Evolutionary conservation across 2,888 invertebrate genomes (phyloP).

Genomic region (Corbicula japonica): DNA sequence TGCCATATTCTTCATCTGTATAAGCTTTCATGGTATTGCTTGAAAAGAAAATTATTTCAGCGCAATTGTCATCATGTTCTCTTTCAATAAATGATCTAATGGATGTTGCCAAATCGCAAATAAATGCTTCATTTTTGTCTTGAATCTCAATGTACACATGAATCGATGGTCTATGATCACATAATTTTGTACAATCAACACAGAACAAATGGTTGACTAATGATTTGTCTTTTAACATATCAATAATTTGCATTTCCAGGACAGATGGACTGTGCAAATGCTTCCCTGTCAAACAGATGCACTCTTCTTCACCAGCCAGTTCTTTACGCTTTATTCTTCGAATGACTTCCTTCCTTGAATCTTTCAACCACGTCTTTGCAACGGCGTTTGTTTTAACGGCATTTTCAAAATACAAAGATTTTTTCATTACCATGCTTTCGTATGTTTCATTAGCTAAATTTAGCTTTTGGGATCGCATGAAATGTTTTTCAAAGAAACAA

Average conservation of each 20-base stretch:
- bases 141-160: constrained; percentile 6
- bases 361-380: background rate
- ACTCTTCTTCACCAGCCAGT: background rate
- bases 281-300: background rate
- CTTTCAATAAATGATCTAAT: background rate
- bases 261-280: background rate
- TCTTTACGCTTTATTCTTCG: background rate
- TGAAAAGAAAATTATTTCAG: constrained; percentile 8
- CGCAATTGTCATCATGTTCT: background rate
- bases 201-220: background rate
- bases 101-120: background rate
- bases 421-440: background rate
- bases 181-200: constrained; percentile 3
- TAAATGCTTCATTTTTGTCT: background rate
- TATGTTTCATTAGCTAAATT: background rate
- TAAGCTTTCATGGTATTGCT: background rate
- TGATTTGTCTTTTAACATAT: background rate
- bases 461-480: no score
- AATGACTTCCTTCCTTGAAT: background rate
- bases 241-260: background rate
- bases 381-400: background rate
- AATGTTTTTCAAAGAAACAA: background rate
- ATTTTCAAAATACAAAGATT: background rate
- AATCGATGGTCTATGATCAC: background rate
- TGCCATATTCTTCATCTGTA: background rate